These are phyloP conservation scores for Penaeus monodon DNA, from an alignment of 2,888 invertebrate genomes.

Conservation along the genomic window DNA sequence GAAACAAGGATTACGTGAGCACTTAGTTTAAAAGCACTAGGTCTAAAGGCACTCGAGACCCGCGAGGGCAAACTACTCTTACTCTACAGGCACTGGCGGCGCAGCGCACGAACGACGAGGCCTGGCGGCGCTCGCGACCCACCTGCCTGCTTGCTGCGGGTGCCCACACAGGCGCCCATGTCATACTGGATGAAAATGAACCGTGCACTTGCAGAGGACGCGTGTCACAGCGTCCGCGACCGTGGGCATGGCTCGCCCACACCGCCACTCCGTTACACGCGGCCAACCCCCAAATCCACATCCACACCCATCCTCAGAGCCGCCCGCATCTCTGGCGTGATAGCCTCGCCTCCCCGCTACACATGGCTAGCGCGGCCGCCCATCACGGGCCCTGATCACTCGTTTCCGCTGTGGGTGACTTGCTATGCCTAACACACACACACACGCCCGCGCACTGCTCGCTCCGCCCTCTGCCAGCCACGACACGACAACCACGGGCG, in stretches of 20 bases:
- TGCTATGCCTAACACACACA: too few species aligned
- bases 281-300: neutral
- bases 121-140: neutral
- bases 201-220: constrained; percentile 1
- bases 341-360: too few species aligned
- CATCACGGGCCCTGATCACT: too few species aligned
- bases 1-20: constrained; percentile 3
- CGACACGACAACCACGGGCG: too few species aligned
- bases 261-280: neutral
- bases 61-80: neutral
- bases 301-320: constrained; percentile 5
- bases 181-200: too few species aligned
- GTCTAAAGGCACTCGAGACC: neutral
- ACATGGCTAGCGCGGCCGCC: too few species aligned
- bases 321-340: too few species aligned
- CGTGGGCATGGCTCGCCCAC: neutral
- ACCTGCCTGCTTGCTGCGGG: constrained; percentile 35
- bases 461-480: too few species aligned
- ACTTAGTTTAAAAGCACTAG: neutral
- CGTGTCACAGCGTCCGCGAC: neutral
- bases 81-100: constrained; percentile 5
- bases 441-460: too few species aligned
- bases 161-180: constrained; percentile 40
- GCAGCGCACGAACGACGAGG: neutral
- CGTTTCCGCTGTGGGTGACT: too few species aligned